Conservation (phyloP, 2,888 invertebrate genomes). For the Epiblema foenella region DNA sequence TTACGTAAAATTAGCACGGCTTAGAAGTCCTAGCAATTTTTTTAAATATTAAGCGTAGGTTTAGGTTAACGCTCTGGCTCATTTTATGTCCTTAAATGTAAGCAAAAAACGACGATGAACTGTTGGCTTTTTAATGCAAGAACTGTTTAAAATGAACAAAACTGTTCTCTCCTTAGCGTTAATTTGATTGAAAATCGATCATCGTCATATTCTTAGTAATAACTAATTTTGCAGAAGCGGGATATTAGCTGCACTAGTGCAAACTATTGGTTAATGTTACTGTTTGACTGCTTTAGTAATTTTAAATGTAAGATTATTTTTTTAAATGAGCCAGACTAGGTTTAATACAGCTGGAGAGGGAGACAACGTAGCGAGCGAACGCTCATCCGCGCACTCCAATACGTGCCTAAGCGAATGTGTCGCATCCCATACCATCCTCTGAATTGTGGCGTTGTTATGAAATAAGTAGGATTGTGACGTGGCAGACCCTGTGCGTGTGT, state of each 20-base stretch:
- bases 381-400: constrained; percentile 15
- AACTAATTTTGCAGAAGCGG: not conserved
- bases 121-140: not conserved
- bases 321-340: constrained; percentile 62
- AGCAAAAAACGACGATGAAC: not conserved
- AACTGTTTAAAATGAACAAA: not conserved
- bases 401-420: not conserved
- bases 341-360: constrained; percentile 73
- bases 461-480: constrained; percentile 9
- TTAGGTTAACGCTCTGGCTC: constrained; percentile 59
- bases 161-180: not conserved
- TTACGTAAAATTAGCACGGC: constrained; percentile 47
- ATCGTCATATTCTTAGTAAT: not conserved
- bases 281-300: constrained; percentile 9
- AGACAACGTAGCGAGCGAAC: constrained; percentile 66
- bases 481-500: not conserved
- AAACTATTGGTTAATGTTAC: not conserved
- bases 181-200: not conserved
- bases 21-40: constrained; percentile 54
- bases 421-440: constrained; percentile 24
- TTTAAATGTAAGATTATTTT: constrained; percentile 19
- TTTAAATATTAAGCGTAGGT: constrained; percentile 58
- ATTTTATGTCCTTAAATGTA: constrained; percentile 49
- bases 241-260: not conserved
- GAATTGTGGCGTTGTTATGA: constrained; percentile 17